Conservation (phyloP, 2,797 vertebrate species). For the Rhyacichthys aspro region DNA sequence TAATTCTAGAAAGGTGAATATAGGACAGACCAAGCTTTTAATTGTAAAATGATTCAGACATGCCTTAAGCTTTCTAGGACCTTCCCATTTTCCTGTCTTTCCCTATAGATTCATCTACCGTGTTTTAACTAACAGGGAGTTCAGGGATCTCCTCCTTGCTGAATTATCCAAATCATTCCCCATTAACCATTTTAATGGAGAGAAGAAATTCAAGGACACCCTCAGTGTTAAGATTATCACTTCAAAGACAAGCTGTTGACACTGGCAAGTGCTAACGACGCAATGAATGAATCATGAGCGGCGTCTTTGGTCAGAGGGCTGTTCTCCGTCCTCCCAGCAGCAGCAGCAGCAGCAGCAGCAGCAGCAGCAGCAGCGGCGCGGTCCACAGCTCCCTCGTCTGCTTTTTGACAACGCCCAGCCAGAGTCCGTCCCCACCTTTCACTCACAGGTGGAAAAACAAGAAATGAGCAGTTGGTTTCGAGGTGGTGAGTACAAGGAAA, state of each 20-base stretch:
- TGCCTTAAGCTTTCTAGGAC: conserved; percentile 34
- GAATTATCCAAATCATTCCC: conserved; percentile 79
- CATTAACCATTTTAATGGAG: conserved; percentile 81
- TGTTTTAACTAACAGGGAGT: conserved; percentile 75
- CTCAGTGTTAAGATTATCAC: conserved; percentile 82
- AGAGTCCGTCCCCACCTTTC: conserved; percentile 59
- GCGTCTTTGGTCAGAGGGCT: conserved; percentile 68
- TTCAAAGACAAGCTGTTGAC: conserved; percentile 84
- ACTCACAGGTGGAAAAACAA: conserved; percentile 50
- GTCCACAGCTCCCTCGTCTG: conserved; percentile 39
- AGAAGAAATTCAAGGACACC: conserved; percentile 78
- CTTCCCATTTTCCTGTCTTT: conserved; percentile 44
- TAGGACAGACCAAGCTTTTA: conserved; percentile 8
- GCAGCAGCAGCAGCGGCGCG: conserved; percentile 23
- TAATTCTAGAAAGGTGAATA: neutral
- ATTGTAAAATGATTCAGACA: conserved; percentile 35
- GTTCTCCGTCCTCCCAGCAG: conserved; percentile 33
- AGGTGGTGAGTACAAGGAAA: conserved; percentile 53
- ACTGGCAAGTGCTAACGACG: conserved; percentile 74
- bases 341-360: conserved; percentile 17
- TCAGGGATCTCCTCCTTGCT: conserved; percentile 72
- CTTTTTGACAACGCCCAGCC: conserved; percentile 46
- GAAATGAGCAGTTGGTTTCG: conserved; percentile 37
- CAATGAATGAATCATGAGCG: conserved; percentile 81
- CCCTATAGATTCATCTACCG: conserved; percentile 74